Evolutionary conservation across 2,797 vertebrate genomes (phyloP), one percentile per base, ranked within the genome.

Genomic region (Astyanax mexicanus): DNA sequence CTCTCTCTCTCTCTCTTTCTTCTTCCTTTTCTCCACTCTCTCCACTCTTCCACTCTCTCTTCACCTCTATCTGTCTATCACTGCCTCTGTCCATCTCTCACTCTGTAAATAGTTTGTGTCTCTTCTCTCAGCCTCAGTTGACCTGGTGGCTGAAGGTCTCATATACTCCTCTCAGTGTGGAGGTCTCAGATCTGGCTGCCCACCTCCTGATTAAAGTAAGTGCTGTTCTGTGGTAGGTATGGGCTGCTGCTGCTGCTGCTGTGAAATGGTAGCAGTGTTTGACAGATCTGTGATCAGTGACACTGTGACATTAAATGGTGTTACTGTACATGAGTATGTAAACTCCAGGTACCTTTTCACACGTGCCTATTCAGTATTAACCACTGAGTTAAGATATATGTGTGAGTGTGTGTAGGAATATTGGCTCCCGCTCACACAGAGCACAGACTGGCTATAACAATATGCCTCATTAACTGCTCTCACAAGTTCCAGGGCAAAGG

Each of bases 31-130:
- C 3, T 55, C n/a, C 62, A n/a, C 61, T 70, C 17, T 7, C 21
- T 78, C 85, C 86, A n/a, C 84, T 88, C 84, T 73, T 19, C 77
- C n/a, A 74, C 21, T 3, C 40, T 75, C 78, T 83, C 12, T 27
- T n/a, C n/a, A n/a, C n/a, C 17, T 27, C 5, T 2, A 1, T 6
- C 5, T 10, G 37, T 10, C 5, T 38, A 1, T 38, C 7, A 38
- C 37, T 38, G 1, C 10, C 5, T 7, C 37, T 38, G 1, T 10
- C 5, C n/a, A n/a, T 38, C 37, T 10, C 37, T 6, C 3, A 7
- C 37, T 10, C 3, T 38, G 6, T 6, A 38, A 21, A 21, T 19
- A 51, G 6, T 21, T 72, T 76, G 15, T 72, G 58, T 62, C 42
- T 70, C 45, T 54, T 23, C 19, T 29, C 0, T 0, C 27, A 78